Evolutionary conservation across 2,888 invertebrate genomes (phyloP).

Genomic region (Eupithecia subfuscata): DNA sequence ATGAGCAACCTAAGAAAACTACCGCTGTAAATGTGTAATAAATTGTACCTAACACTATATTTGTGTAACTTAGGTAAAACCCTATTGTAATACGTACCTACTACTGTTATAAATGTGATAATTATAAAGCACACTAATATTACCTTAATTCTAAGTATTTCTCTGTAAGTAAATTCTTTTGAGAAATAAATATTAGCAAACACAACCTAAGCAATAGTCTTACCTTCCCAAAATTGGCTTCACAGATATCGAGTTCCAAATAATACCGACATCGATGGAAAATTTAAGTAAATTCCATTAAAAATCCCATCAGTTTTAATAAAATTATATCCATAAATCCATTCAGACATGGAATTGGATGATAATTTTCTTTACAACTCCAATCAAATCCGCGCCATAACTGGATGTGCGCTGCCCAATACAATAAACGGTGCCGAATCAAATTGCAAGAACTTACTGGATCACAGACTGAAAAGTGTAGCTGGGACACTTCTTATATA

Average conservation of each 20-base stretch:
- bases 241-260: neutral
- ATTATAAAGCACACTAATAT: no score
- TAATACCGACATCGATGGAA: neutral
- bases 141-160: no score
- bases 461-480: conserved; percentile 3
- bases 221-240: neutral
- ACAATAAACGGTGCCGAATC: conserved; percentile 37
- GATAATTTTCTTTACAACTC: conserved; percentile 26
- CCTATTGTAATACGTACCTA: no score
- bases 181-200: no score
- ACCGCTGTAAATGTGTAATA: no score
- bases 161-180: no score
- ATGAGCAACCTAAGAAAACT: no score
- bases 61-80: no score
- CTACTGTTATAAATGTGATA: no score
- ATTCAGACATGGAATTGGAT: conserved; percentile 17
- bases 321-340: conserved; percentile 5
- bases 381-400: conserved; percentile 26
- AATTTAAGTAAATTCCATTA: no score
- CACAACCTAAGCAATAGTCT: neutral
- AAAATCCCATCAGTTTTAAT: neutral
- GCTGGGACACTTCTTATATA: neutral
- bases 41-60: no score
- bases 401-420: conserved; percentile 31
- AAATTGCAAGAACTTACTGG: conserved; percentile 35